These are phyloP conservation scores for Pharmacophagus antenor DNA, from an alignment of 2,888 invertebrate genomes.

Conservation along the genomic window DNA sequence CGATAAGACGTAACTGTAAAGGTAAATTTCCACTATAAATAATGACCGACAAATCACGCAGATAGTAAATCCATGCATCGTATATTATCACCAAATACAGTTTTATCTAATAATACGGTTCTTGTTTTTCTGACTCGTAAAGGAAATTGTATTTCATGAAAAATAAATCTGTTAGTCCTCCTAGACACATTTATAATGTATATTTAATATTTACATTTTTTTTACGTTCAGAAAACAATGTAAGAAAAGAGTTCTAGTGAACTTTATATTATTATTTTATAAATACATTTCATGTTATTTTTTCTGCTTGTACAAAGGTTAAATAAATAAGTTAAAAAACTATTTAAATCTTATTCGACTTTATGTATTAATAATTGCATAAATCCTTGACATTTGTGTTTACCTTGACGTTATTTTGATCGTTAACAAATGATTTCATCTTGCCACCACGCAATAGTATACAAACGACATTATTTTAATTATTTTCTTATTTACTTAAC, in stretches of 20 bases:
- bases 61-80: not conserved
- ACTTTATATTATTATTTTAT: too few relatives aligned
- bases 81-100: slow-evolving; percentile 3
- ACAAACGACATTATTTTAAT: too few relatives aligned
- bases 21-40: slow-evolving; percentile 19
- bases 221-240: too few relatives aligned
- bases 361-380: too few relatives aligned
- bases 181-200: too few relatives aligned
- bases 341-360: not conserved
- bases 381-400: not conserved
- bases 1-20: not conserved
- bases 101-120: slow-evolving; percentile 17
- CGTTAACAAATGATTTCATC: not conserved
- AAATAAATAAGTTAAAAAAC: not conserved
- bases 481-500: too few relatives aligned
- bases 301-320: too few relatives aligned
- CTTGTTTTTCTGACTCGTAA: slow-evolving; percentile 7
- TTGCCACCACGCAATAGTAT: not conserved
- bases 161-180: not conserved
- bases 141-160: not conserved
- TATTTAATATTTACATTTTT: too few relatives aligned
- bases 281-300: too few relatives aligned
- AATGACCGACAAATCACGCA: not conserved
- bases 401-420: slow-evolving; percentile 2
- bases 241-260: too few relatives aligned